Evolutionary conservation across 2,888 invertebrate species (phyloP), one percentile per base, ranked within the genome.

Genomic region (Yponomeuta plumbellus): DNA sequence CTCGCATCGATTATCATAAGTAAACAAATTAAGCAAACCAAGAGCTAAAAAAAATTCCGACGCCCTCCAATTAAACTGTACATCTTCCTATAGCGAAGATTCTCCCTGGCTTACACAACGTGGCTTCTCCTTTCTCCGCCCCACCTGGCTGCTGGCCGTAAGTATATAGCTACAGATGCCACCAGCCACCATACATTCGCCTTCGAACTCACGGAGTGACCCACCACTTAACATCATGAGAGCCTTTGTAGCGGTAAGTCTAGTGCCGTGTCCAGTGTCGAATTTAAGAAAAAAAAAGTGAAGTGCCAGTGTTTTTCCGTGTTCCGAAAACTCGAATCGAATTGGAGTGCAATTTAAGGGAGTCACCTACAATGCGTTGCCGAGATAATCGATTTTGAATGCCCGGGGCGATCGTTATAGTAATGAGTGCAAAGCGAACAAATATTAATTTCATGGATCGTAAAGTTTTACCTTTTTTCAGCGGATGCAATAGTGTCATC

Each of bases 211-310:
- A 83, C 85, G 81, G 80, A 85, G 88, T 89, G 88, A 87, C 86
- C 86, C 84, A 85, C 81, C 84, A 85, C 83, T 82, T 86, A 81
- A 79, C 88, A 90, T 70, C 87, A 91, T 91, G 91, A 91, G 85
- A 85, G 85, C 89, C 88, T 91, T 88, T 87, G 87, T 88, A 85
- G 90, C 91, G 91, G 91, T 91, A 88, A 91, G 90, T 91, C 77
- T 71, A 72, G 78, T 81, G 82, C 71, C 71, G 72, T 82, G 80
- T 79, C 68, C 72, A 77, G 80, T 80, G 79, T 72, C 72, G 20
- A 34, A 61, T 17, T 11, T 34, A 34, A 26, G n/a, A 71, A 71
- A 73, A 71, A 72, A 70, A 69, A 69, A 72, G 71, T 66, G 65
- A 76, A 85, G 83, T 85, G 85, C 40, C 21, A 85, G 85, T 86